Conservation (phyloP, 2,113 vertebrate genomes). For the Gorsachius goisagi region DNA sequence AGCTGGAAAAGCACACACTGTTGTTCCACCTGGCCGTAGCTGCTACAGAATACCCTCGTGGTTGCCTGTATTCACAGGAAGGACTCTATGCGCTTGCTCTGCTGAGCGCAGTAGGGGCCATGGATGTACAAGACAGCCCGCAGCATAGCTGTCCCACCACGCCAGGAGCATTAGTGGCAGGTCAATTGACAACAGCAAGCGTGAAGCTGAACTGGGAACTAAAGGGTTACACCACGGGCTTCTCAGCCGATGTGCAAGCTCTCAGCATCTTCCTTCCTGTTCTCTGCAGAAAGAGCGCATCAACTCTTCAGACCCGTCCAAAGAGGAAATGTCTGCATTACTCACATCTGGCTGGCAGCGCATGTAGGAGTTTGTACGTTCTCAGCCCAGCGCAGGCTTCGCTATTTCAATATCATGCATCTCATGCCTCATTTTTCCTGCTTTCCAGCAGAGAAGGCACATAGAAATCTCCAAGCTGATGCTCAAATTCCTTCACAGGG, state of each 20-base stretch:
- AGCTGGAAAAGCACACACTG: not conserved
- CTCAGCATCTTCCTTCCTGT: conserved; percentile 30
- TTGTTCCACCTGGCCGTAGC: not conserved
- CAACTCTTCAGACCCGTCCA: not conserved
- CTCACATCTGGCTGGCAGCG: conserved; percentile 32
- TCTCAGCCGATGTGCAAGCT: not conserved
- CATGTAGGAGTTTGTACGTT: not conserved
- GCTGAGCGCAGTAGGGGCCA: not conserved
- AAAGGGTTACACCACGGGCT: not conserved
- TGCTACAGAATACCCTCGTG: not conserved
- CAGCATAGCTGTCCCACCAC: not conserved
- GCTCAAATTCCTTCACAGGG: not conserved
- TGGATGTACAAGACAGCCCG: not conserved
- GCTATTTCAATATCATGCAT: not conserved
- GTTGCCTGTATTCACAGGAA: not conserved
- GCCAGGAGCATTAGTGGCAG: not conserved
- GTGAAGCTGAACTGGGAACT: not conserved
- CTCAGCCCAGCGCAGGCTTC: not conserved
- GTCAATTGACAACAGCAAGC: not conserved
- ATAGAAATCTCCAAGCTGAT: not conserved
- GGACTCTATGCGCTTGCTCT: not conserved
- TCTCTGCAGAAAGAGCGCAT: not conserved
- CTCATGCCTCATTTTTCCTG: not conserved
- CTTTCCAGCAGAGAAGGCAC: not conserved
- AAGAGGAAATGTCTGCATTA: conserved; percentile 27